A percentile compares a stretch with the other conserved stretches of the same genome.
Conservation (phyloP, 2,888 invertebrate species). For the Acronicta psi region DNA sequence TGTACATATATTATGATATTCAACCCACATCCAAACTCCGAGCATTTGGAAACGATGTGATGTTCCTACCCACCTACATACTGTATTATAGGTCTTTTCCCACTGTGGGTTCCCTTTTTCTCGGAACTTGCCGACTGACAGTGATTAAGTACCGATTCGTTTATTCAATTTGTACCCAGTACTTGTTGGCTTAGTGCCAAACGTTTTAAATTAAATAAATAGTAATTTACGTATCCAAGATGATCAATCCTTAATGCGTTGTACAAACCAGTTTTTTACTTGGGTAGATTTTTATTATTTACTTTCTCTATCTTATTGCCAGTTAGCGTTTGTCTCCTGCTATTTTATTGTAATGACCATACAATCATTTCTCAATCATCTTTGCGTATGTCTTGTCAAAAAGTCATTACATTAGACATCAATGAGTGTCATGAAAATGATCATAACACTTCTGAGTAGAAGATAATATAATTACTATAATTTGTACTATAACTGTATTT, state of each 20-base stretch:
- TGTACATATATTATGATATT: not conserved
- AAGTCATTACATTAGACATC: constrained; percentile 71
- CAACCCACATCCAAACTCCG: constrained; percentile 1
- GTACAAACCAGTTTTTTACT: constrained; percentile 1
- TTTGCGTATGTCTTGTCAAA: constrained; percentile 63
- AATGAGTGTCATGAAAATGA: constrained; percentile 40
- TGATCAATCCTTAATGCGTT: not conserved
- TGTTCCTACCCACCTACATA: not conserved
- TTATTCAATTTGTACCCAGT: constrained; percentile 68
- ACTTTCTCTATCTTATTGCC: constrained; percentile 19
- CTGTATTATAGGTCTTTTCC: constrained; percentile 9
- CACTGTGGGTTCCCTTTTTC: constrained; percentile 40
- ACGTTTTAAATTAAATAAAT: constrained; percentile 61
- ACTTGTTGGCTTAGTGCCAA: constrained; percentile 66
- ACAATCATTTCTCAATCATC: constrained; percentile 47
- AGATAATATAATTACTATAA: constrained; percentile 62
- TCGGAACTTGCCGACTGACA: constrained; percentile 54
- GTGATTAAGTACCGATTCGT: constrained; percentile 67
- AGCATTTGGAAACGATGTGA: constrained; percentile 1
- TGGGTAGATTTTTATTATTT: constrained; percentile 21
- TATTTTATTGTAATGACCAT: constrained; percentile 16
- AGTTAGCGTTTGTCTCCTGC: constrained; percentile 19
- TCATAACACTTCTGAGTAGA: constrained; percentile 47
- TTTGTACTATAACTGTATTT: constrained; percentile 49
- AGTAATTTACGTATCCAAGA: constrained; percentile 31